Percentiles rank a stretch among this genome's conserved stretches.
Conservation (phyloP, 2,888 invertebrate species). For the Camptogramma bilineatum region DNA sequence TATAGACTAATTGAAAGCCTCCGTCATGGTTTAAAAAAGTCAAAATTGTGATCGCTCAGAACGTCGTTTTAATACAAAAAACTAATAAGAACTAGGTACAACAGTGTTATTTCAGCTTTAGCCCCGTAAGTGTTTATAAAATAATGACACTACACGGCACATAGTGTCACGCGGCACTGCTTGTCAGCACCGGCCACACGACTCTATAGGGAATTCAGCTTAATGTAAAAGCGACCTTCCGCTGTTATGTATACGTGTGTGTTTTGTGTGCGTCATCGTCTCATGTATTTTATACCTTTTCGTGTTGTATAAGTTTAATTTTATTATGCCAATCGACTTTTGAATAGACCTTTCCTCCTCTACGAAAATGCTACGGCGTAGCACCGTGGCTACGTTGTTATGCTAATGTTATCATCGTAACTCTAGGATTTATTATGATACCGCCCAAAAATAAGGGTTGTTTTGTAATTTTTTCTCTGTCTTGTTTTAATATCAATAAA, state of each 20-base stretch:
- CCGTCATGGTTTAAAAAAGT: too few species aligned
- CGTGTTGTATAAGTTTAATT: background rate
- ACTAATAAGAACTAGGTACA: too few species aligned
- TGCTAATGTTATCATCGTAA: background rate
- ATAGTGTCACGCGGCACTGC: too few species aligned
- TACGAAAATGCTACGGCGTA: slow-evolving; percentile 21
- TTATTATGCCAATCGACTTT: background rate
- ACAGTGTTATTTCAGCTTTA: too few species aligned
- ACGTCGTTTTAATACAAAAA: too few species aligned
- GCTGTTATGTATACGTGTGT: background rate
- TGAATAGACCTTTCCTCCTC: slow-evolving; percentile 5
- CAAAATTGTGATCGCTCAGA: too few species aligned
- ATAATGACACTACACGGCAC: too few species aligned
- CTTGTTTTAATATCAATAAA: background rate
- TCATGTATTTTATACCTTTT: background rate
- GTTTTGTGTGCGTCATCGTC: too few species aligned
- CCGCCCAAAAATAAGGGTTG: background rate
- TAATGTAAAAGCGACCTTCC: background rate
- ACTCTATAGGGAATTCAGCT: background rate
- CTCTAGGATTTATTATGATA: slow-evolving; percentile 4
- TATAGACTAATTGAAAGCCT: too few species aligned
- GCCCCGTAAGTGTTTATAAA: too few species aligned
- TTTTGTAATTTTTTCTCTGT: background rate
- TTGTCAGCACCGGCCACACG: too few species aligned
- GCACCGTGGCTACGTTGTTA: slow-evolving; percentile 10